Conservation (phyloP, 2,797 vertebrate genomes). For the Coracias cyanogaster region DNA sequence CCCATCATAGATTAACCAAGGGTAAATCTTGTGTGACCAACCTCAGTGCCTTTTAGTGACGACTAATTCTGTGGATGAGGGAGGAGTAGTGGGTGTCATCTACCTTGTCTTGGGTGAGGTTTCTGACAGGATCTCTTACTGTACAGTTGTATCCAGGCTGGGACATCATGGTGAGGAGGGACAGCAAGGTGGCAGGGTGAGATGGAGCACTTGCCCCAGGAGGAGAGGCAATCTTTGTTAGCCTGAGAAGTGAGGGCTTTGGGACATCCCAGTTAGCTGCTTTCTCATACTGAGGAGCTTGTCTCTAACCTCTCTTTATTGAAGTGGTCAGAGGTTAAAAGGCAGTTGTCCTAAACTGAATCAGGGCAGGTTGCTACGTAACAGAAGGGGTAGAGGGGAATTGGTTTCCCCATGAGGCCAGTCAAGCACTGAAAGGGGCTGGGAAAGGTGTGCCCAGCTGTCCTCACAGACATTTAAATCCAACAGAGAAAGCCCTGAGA, state of each 20-base stretch:
- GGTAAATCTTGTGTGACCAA: background rate
- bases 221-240: background rate
- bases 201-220: background rate
- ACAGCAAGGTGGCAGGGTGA: background rate
- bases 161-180: background rate
- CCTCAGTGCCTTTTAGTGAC: background rate
- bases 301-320: background rate
- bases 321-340: background rate
- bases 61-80: background rate
- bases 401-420: background rate
- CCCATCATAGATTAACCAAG: background rate
- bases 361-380: background rate
- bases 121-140: background rate
- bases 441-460: background rate
- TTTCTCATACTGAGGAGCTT: background rate
- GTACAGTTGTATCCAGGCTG: background rate
- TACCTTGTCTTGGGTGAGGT: background rate
- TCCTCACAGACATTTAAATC: background rate
- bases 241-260: background rate
- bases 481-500: background rate
- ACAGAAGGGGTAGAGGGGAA: background rate
- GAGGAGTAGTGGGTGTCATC: background rate
- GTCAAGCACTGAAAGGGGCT: background rate
- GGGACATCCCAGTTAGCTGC: background rate
- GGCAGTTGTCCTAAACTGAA: background rate